phyloP scores from a whole-genome alignment of 2,797 vertebrate genomes.

The Pseudocheirus occidentalis region DNA sequence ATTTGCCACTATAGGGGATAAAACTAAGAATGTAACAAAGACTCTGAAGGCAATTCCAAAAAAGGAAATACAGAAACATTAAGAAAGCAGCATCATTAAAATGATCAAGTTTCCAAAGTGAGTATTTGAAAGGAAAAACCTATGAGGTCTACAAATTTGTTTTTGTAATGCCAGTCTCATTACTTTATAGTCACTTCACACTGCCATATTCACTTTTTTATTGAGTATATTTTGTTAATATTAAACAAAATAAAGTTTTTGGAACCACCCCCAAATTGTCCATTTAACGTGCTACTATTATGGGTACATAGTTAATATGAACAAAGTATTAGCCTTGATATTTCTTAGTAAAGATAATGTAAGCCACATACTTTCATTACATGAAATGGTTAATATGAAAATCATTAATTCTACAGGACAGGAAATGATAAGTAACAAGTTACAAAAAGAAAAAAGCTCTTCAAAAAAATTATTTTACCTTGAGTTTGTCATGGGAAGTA shows the following conservation, averaged over 20 bases:
- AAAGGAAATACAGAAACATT: conserved; percentile 20
- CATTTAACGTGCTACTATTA: conserved; percentile 13
- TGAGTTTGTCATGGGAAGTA: conserved; percentile 99
- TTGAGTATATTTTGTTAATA: neutral
- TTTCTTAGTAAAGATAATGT: neutral
- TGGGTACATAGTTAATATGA: conserved; percentile 23
- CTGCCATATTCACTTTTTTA: conserved; percentile 3
- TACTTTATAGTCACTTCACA: conserved; percentile 12
- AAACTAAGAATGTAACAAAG: conserved; percentile 43
- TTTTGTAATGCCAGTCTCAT: conserved; percentile 50
- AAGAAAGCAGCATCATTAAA: conserved; percentile 54
- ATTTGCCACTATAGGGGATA: conserved; percentile 19
- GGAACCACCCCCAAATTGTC: neutral
- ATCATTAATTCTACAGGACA: neutral
- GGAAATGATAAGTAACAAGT: conserved; percentile 43
- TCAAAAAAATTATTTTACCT: conserved; percentile 86
- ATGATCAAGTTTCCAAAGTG: conserved; percentile 38
- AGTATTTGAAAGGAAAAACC: conserved; percentile 15
- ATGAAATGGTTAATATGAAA: conserved; percentile 51
- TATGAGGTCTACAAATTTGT: conserved; percentile 19
- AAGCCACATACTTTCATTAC: neutral
- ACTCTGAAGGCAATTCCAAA: conserved; percentile 27
- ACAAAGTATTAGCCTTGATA: conserved; percentile 2
- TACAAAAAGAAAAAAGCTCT: conserved; percentile 36
- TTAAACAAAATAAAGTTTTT: conserved; percentile 16